These are phyloP conservation scores for Microdon myrmicae DNA, from an alignment of 2,888 invertebrate genomes.

Conservation along the genomic window DNA sequence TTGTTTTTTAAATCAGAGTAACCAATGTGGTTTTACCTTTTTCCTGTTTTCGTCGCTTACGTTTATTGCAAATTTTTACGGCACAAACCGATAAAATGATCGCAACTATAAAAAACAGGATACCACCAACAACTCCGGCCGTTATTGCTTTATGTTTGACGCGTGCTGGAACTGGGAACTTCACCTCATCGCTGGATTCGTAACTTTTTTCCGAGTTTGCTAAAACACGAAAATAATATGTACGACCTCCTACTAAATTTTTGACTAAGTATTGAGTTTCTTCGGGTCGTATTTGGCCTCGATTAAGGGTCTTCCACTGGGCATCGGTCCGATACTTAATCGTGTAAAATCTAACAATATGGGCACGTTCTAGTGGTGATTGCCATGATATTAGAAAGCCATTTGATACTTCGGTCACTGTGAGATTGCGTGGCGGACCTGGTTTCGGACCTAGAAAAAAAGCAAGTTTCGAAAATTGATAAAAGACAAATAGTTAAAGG, in stretches of 20 bases:
- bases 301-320: conserved; percentile 88
- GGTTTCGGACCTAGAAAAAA: conserved; percentile 97
- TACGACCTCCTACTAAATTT: conserved; percentile 89
- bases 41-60: conserved; percentile 96
- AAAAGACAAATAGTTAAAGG: no score
- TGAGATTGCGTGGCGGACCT: conserved; percentile 88
- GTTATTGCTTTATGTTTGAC: conserved; percentile 96
- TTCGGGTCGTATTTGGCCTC: conserved; percentile 87
- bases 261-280: conserved; percentile 93
- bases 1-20: conserved; percentile 55
- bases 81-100: conserved; percentile 97
- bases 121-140: conserved; percentile 95
- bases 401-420: conserved; percentile 88
- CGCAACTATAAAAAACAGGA: conserved; percentile 96
- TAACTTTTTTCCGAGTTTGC: conserved; percentile 88
- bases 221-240: conserved; percentile 91
- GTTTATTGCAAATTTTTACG: conserved; percentile 97
- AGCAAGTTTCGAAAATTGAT: no score
- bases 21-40: conserved; percentile 81
- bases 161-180: conserved; percentile 88
- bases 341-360: conserved; percentile 87
- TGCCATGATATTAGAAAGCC: conserved; percentile 93
- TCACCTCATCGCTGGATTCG: conserved; percentile 88
- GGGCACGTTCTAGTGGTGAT: conserved; percentile 81
- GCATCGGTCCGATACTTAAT: conserved; percentile 92